A percentile compares a stretch with the other conserved stretches of the same genome.
phyloP scores from a whole-genome alignment of 2,113 vertebrate species.

The Pelusios castaneus region DNA sequence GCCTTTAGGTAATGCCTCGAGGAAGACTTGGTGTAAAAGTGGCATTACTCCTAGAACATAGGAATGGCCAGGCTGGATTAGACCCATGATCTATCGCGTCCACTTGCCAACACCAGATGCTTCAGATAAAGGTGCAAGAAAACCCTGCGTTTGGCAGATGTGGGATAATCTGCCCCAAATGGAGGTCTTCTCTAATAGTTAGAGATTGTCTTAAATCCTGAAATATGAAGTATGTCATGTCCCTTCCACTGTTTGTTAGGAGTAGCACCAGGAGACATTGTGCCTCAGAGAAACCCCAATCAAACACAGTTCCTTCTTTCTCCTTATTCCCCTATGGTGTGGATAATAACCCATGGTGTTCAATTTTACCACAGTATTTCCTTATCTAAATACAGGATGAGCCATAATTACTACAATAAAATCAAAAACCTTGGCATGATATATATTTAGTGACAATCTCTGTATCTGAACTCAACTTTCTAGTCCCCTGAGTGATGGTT shows the following conservation, averaged over 20 bases:
- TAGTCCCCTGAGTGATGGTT: not conserved
- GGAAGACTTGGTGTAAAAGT: not conserved
- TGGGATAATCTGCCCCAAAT: not conserved
- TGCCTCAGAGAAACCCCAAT: not conserved
- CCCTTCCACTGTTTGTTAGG: not conserved
- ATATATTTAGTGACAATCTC: not conserved
- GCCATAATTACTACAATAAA: not conserved
- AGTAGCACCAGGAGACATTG: not conserved
- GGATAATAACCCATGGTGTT: not conserved
- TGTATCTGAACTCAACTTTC: not conserved
- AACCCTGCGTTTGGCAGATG: fast-evolving
- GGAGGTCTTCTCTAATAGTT: not conserved
- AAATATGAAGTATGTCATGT: not conserved
- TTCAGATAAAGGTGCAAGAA: not conserved
- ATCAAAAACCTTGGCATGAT: not conserved
- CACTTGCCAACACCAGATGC: fast-evolving
- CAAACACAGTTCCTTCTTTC: not conserved
- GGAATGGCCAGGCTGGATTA: not conserved
- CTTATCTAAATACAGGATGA: not conserved
- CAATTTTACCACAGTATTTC: not conserved
- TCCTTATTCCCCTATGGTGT: not conserved
- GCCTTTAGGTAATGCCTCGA: not conserved
- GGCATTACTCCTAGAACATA: not conserved
- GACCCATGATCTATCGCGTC: not conserved
- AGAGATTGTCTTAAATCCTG: not conserved